Percentiles rank a stretch among this genome's conserved stretches.
Conservation (phyloP, 2,888 invertebrate genomes). For the Palloptera scutellata region DNA sequence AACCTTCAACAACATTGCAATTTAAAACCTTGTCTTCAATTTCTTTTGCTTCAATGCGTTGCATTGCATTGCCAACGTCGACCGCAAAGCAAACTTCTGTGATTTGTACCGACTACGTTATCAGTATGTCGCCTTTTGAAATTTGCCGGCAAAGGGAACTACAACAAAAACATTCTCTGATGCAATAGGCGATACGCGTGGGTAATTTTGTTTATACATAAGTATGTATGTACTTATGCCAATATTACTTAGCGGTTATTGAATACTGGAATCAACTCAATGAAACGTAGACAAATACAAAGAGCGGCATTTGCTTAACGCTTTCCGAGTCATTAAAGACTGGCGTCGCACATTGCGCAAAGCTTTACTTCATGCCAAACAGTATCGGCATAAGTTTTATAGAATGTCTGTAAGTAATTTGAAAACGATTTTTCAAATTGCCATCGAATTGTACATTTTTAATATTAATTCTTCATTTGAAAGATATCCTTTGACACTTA, state of each 20-base stretch:
- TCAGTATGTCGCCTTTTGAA: constrained; percentile 12
- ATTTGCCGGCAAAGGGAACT: constrained; percentile 30
- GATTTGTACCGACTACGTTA: constrained; percentile 23
- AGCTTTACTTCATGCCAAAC: too few species aligned
- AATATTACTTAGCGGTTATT: not conserved
- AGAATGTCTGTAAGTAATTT: too few species aligned
- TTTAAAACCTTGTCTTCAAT: constrained; percentile 25
- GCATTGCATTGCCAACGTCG: constrained; percentile 7
- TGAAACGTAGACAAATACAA: not conserved
- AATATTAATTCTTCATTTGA: too few species aligned
- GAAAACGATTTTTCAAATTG: too few species aligned
- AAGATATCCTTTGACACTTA: too few species aligned
- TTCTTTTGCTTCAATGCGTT: constrained; percentile 13
- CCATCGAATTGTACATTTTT: too few species aligned
- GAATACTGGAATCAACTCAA: not conserved
- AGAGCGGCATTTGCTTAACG: too few species aligned
- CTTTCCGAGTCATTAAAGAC: too few species aligned
- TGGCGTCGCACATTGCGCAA: too few species aligned
- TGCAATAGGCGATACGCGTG: constrained; percentile 44
- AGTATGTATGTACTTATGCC: not conserved
- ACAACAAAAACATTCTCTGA: constrained; percentile 38
- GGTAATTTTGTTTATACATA: not conserved
- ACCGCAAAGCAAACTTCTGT: not conserved
- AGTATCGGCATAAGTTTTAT: too few species aligned
- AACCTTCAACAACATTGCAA: constrained; percentile 22